Percentiles rank a stretch among this genome's conserved stretches.
Evolutionary conservation across 2,113 vertebrate genomes (phyloP).

Genomic region (Erinaceus europaeus): DNA sequence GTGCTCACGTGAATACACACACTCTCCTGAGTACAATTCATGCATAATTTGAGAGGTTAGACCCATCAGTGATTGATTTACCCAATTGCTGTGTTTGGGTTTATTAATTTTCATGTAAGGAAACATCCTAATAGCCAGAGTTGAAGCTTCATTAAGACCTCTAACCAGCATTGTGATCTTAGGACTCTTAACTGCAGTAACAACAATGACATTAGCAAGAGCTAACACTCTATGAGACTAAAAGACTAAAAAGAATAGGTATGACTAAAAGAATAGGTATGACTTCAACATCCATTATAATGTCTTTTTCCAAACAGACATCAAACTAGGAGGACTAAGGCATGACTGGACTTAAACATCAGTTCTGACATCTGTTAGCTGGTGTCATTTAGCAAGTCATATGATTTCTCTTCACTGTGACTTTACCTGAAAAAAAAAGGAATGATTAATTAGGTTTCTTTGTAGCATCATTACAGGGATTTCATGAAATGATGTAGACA

Average conservation of each 20-base stretch:
- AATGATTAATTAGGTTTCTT: not conserved
- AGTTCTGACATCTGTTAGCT: not conserved
- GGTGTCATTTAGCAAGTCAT: not conserved
- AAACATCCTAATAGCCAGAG: not conserved
- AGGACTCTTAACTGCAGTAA: not conserved
- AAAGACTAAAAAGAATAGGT: not conserved
- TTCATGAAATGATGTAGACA: not conserved
- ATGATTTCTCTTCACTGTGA: not conserved
- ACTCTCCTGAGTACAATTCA: no score
- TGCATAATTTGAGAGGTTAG: not conserved
- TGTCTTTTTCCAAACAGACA: not conserved
- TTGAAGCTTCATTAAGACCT: not conserved
- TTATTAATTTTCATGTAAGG: not conserved
- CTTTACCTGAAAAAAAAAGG: slow-evolving; percentile 20
- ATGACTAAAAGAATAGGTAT: not conserved
- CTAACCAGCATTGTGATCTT: not conserved
- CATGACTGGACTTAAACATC: not conserved
- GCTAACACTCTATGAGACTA: not conserved
- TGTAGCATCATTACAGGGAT: not conserved
- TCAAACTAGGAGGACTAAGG: not conserved
- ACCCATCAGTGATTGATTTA: not conserved
- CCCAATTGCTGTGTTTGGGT: not conserved
- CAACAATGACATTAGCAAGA: not conserved
- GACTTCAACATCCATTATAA: not conserved
- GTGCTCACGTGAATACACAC: no score